Evolutionary conservation across 92 coral and sea anemone species (phyloP).

Genomic region (Isaurus tuberculatus): DNA sequence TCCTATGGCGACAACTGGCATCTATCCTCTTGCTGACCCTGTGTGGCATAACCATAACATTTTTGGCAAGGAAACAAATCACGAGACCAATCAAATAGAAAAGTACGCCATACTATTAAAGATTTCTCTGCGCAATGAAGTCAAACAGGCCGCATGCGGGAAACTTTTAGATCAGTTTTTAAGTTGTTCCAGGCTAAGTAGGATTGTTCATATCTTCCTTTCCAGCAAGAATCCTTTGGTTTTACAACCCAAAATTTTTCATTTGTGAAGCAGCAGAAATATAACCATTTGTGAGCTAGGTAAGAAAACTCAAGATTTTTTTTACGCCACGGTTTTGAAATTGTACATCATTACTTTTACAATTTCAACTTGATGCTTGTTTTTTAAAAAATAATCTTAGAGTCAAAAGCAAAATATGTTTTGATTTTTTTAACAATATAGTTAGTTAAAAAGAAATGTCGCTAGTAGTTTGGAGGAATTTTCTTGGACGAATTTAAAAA

Average conservation of each 20-base stretch:
- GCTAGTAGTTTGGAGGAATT: no score
- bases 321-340: background rate
- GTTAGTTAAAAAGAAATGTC: background rate
- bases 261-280: background rate
- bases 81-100: constrained; percentile 26
- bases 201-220: background rate
- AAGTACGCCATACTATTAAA: background rate
- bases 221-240: background rate
- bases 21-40: constrained; percentile 9
- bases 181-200: constrained; percentile 1
- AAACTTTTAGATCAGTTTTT: background rate
- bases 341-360: background rate
- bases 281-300: background rate
- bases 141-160: background rate
- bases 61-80: constrained; percentile 33
- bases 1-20: constrained; percentile 30
- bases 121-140: background rate
- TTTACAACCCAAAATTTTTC: background rate
- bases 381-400: background rate
- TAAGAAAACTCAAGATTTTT: background rate
- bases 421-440: background rate
- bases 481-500: background rate
- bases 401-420: background rate
- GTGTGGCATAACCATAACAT: constrained; percentile 10
- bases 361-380: background rate